Evolutionary conservation across 2,797 vertebrate species (phyloP).

Genomic region (Morelia viridis): DNA sequence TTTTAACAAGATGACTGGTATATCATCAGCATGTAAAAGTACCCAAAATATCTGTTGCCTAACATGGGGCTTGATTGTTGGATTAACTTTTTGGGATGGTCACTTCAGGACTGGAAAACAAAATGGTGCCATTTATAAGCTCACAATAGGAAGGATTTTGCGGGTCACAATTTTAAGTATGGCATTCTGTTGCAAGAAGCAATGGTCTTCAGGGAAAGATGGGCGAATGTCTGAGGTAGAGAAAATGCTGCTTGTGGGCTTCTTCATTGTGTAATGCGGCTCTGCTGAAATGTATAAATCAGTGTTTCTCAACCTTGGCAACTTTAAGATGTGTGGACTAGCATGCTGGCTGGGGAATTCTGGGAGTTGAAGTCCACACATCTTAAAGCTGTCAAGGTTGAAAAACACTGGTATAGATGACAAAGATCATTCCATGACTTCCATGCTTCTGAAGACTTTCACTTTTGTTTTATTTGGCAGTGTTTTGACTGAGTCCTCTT

Average conservation of each 20-base stretch:
- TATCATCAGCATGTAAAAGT: not conserved
- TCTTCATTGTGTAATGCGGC: not conserved
- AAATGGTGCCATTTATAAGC: not conserved
- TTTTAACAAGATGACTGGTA: not conserved
- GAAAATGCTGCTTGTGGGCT: not conserved
- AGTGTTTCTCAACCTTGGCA: too few relatives aligned
- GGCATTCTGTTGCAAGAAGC: not conserved
- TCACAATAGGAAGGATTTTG: not conserved
- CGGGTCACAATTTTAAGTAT: not conserved
- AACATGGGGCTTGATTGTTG: not conserved
- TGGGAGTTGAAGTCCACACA: too few relatives aligned
- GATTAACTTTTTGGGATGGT: not conserved
- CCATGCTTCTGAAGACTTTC: not conserved
- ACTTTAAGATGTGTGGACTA: too few relatives aligned
- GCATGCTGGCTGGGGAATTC: too few relatives aligned
- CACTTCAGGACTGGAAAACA: not conserved
- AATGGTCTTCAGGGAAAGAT: not conserved
- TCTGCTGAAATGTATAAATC: not conserved
- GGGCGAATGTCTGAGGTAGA: not conserved
- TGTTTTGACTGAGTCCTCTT: not conserved
- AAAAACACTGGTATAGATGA: not conserved
- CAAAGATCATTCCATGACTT: not conserved
- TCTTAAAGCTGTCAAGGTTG: too few relatives aligned
- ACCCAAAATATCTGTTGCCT: not conserved
- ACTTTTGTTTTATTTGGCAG: not conserved